Conservation (phyloP, 1,140 invertebrate species). For the Vanessa atalanta region DNA sequence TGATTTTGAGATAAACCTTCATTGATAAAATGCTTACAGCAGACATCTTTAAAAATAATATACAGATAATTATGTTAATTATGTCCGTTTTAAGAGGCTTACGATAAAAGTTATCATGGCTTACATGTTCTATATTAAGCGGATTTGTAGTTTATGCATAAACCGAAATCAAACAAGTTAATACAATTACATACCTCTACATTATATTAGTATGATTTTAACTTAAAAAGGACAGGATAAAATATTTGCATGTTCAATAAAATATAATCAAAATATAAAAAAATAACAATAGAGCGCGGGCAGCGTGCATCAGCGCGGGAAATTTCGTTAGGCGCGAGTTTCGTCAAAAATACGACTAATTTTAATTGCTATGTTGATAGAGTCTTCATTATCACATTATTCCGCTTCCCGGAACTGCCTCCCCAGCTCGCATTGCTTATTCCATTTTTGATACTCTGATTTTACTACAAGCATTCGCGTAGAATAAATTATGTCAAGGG, state of each 20-base stretch:
- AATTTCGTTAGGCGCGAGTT: constrained; percentile 58
- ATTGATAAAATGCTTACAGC: too few species aligned
- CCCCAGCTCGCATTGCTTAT: constrained; percentile 15
- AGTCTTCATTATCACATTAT: constrained; percentile 65
- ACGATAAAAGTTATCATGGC: too few species aligned
- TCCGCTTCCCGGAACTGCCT: constrained; percentile 45
- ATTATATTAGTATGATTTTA: too few species aligned
- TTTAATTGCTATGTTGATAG: constrained; percentile 69
- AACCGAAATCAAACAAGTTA: too few species aligned
- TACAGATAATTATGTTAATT: too few species aligned
- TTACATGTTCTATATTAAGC: background rate
- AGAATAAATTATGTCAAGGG: background rate
- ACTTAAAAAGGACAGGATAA: background rate
- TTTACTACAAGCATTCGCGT: background rate
- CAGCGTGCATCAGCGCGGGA: constrained; percentile 39
- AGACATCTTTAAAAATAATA: too few species aligned
- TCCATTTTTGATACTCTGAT: constrained; percentile 19
- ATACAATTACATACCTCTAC: too few species aligned
- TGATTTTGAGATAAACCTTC: too few species aligned
- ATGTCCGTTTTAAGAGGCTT: too few species aligned
- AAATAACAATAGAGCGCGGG: constrained; percentile 18
- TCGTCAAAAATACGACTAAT: constrained; percentile 71
- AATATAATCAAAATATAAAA: constrained; percentile 2
- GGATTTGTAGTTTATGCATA: too few species aligned
- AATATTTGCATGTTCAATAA: constrained; percentile 10